Conservation (phyloP, 2,888 invertebrate genomes). For the Chelonus formosanus region DNA sequence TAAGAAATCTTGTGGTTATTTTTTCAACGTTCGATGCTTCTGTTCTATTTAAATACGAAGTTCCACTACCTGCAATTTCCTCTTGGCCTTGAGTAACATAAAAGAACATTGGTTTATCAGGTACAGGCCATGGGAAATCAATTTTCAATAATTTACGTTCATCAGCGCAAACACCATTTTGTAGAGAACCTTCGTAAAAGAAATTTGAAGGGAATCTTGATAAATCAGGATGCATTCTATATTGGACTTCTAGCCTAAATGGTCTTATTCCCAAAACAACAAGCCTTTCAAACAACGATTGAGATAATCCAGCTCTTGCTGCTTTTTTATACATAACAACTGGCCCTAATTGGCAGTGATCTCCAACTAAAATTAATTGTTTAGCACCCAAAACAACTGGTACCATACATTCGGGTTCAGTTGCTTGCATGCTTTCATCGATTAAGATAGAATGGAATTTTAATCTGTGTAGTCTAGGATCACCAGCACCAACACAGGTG, state of each 20-base stretch:
- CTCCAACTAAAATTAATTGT: slow-evolving; percentile 96
- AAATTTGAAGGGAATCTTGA: slow-evolving; percentile 98
- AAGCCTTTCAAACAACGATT: slow-evolving; percentile 95
- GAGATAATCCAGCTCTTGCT: slow-evolving; percentile 94
- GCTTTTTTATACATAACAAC: slow-evolving; percentile 99
- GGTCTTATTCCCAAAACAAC: slow-evolving; percentile 97
- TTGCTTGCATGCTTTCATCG: slow-evolving; percentile 96
- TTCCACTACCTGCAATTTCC: slow-evolving; percentile 98
- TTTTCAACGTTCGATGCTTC: slow-evolving; percentile 99
- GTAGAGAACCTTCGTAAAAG: slow-evolving; percentile 98
- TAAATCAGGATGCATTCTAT: slow-evolving; percentile 98
- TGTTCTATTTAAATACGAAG: slow-evolving; percentile 97
- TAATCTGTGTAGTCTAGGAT: slow-evolving; percentile 89
- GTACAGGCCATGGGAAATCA: slow-evolving; percentile 98
- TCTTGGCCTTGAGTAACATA: slow-evolving; percentile 98
- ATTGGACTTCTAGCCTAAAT: slow-evolving; percentile 96
- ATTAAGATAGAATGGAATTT: slow-evolving; percentile 97
- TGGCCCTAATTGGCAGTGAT: slow-evolving; percentile 98
- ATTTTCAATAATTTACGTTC: slow-evolving; percentile 89
- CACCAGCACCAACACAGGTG: slow-evolving; percentile 98
- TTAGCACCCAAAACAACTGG: slow-evolving; percentile 97
- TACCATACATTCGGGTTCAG: slow-evolving; percentile 98
- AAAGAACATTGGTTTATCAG: slow-evolving; percentile 98
- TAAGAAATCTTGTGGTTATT: slow-evolving; percentile 92
- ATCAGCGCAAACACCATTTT: slow-evolving; percentile 98